Evolutionary conservation across 2,113 vertebrate species (phyloP).

Genomic region (Cololabis saira): DNA sequence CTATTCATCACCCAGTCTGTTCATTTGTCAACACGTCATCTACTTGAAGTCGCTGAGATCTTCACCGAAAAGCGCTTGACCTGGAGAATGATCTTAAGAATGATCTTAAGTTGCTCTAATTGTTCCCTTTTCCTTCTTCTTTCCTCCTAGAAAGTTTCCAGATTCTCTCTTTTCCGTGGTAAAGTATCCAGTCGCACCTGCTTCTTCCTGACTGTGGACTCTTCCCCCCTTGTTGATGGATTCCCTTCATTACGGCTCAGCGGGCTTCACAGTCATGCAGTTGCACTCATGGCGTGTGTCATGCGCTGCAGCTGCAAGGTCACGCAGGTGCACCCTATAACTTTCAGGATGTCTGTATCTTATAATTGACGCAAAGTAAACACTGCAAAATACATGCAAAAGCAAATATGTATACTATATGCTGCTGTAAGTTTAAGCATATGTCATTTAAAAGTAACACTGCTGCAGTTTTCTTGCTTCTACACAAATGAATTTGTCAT

Average conservation of each 20-base stretch:
- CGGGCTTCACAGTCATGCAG: conserved; percentile 49
- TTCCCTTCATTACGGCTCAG: conserved; percentile 62
- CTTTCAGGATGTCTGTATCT: conserved; percentile 25
- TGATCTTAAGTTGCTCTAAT: conserved; percentile 28
- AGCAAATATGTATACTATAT: conserved; percentile 23
- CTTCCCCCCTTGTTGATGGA: conserved; percentile 66
- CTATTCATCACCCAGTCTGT: conserved; percentile 58
- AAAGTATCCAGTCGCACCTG: conserved; percentile 56
- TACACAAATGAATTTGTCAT: too few species aligned
- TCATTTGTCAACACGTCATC: conserved; percentile 56
- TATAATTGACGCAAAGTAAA: conserved; percentile 32
- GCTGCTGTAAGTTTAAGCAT: conserved; percentile 6
- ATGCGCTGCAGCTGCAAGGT: conserved; percentile 60
- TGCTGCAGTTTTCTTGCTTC: neutral
- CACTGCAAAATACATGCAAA: conserved; percentile 7
- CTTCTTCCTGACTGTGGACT: conserved; percentile 40
- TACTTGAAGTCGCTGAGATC: conserved; percentile 28
- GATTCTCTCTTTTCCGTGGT: conserved; percentile 6
- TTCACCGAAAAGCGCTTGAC: conserved; percentile 15
- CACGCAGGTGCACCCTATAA: conserved; percentile 47
- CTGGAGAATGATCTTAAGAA: conserved; percentile 40
- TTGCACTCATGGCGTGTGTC: conserved; percentile 40
- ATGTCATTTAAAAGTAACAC: conserved; percentile 1
- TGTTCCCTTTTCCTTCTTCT: conserved; percentile 16
- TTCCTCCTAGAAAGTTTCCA: conserved; percentile 24